These are phyloP conservation scores for Hypomesus transpacificus DNA, from an alignment of 2,113 vertebrate species.

Conservation along the genomic window DNA sequence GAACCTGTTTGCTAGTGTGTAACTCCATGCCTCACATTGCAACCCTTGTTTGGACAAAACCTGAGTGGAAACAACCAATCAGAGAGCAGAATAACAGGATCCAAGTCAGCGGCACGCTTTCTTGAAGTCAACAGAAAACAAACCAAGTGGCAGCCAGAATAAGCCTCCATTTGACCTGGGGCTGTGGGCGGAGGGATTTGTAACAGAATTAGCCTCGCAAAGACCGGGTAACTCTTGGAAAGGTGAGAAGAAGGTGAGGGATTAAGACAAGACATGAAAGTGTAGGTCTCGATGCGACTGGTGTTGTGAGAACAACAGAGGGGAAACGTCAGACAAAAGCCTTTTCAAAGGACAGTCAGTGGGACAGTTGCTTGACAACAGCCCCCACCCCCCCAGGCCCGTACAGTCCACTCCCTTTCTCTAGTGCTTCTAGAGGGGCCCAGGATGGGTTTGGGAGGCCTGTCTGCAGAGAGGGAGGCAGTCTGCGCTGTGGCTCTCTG, in stretches of 20 bases:
- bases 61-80: background rate
- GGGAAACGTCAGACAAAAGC: too few species aligned
- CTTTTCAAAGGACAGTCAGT: background rate
- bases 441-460: background rate
- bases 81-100: background rate
- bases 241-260: too few species aligned
- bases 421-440: background rate
- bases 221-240: too few species aligned
- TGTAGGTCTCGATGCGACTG: too few species aligned
- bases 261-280: too few species aligned
- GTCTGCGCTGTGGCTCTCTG: background rate
- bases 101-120: background rate
- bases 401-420: background rate
- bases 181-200: too few species aligned
- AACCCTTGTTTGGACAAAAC: background rate
- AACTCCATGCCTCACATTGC: conserved; percentile 2
- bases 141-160: too few species aligned
- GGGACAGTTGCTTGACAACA: background rate
- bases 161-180: too few species aligned
- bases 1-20: conserved; percentile 24
- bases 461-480: background rate
- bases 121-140: too few species aligned
- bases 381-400: background rate
- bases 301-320: too few species aligned
- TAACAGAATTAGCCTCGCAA: too few species aligned